Base-by-base conservation (phyloP, 2,888 invertebrate species). In the Tuta absoluta region DNA sequence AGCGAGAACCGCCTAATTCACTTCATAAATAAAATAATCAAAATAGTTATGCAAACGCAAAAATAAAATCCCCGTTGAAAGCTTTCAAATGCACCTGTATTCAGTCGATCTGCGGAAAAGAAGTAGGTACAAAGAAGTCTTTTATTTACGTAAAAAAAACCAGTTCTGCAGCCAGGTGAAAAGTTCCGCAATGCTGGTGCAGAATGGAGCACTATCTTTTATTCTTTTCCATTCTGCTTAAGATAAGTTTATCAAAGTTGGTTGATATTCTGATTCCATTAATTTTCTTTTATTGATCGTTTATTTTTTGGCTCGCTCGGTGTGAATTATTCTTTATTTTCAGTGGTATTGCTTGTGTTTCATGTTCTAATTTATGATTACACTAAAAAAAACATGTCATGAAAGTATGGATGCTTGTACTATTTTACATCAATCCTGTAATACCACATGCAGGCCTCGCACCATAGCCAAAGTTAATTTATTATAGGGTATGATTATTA, bases 161-260 rank as follows among this genome's bases (percentile, higher is more conserved):
- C 1, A 37, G 5, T 23, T 11, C 12, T 24, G 7, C n/a, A 53
- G 23, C 21, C n/a, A 24, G 7, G 60, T 61, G 41, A 61, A 61
- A 61, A 61, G 59, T 59, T 41, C 59, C 21, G 59, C 41, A 23
- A 4, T 21, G 19, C 38, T 41, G 59, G 59, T 23, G 14, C 53
- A 14, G 53, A 53, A 53, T 53, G n/a, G 24, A 28, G n/a, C 11
- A 24, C 14, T 24, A 24, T 19, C 24, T 24, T 24, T 24, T 21
- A 49, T 49, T 49, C 49, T 21, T 45, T 17, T n/a, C 41, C 41
- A 41, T 41, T 28, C 28, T 28, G 14, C 3, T 41, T 41, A 41
- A 12, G 17, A 45, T 45, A 45, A 45, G 45, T 45, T 45, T n/a
- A 45, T 17, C n/a, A 4, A 11, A 8, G 1, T 45, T 17, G 23